Conservation (phyloP, 1,140 invertebrate genomes). For the Whitmania pigra region DNA sequence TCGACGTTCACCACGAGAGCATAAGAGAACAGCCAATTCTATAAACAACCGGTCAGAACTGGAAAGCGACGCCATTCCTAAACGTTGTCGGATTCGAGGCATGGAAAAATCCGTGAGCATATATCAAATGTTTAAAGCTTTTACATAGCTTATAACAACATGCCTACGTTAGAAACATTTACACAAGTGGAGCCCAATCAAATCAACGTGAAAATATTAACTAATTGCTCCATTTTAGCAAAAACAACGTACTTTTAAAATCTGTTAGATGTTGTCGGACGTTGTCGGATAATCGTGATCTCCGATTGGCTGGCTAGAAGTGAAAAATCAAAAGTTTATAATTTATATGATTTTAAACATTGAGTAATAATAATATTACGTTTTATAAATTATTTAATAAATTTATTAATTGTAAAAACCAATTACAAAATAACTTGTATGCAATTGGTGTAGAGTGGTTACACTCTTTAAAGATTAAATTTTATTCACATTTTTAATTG, state of each 20-base stretch:
- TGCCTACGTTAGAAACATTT: neutral
- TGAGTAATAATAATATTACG: too few species aligned
- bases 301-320: too few species aligned
- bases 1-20: neutral
- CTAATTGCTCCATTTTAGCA: too few species aligned
- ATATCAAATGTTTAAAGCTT: neutral
- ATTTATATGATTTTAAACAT: too few species aligned
- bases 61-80: slow-evolving; percentile 38
- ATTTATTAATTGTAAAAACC: too few species aligned
- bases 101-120: slow-evolving; percentile 18
- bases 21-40: slow-evolving; percentile 21
- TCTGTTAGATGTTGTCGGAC: neutral
- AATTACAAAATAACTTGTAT: too few species aligned
- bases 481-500: too few species aligned
- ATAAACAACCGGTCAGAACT: slow-evolving; percentile 40
- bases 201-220: neutral
- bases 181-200: neutral
- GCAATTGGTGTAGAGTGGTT: too few species aligned
- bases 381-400: too few species aligned
- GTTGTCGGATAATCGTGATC: neutral
- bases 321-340: too few species aligned
- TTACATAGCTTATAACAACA: neutral
- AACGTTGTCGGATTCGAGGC: slow-evolving; percentile 26
- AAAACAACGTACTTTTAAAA: neutral
- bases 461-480: too few species aligned